A percentile compares a stretch with the other conserved stretches of the same genome.
Conservation (phyloP, 1,140 invertebrate species). For the Ostrea denselamellosa region DNA sequence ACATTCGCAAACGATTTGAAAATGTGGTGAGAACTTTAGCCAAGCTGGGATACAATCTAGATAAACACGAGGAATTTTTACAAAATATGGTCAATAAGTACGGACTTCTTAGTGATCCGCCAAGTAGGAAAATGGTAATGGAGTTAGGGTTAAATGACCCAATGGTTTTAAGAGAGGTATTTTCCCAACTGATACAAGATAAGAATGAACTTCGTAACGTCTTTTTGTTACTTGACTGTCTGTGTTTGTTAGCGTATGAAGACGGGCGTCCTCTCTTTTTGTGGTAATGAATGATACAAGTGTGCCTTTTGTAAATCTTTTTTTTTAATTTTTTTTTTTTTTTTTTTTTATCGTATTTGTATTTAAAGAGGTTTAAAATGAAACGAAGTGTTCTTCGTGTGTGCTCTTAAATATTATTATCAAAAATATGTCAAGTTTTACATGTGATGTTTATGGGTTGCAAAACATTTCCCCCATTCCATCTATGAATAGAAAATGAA, state of each 20-base stretch:
- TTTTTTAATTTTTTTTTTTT: too few relatives aligned
- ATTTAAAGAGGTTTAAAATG: too few relatives aligned
- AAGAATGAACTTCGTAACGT: slow-evolving; percentile 57
- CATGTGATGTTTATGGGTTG: too few relatives aligned
- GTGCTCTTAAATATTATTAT: too few relatives aligned
- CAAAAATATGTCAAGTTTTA: too few relatives aligned
- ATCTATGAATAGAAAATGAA: too few relatives aligned
- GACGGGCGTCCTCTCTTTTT: slow-evolving; percentile 66
- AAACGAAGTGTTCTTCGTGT: too few relatives aligned
- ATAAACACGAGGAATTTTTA: slow-evolving; percentile 62
- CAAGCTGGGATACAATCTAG: slow-evolving; percentile 60
- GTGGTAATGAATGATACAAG: slow-evolving; percentile 57
- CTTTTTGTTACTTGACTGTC: slow-evolving; percentile 66
- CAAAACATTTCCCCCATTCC: too few relatives aligned
- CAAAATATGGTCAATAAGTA: slow-evolving; percentile 70
- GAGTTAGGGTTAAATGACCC: slow-evolving; percentile 60
- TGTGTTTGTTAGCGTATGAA: slow-evolving; percentile 63
- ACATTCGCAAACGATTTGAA: slow-evolving; percentile 58
- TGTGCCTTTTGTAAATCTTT: too few relatives aligned
- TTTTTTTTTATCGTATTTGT: too few relatives aligned
- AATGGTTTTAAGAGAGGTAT: slow-evolving; percentile 55
- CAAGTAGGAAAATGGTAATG: slow-evolving; percentile 53
- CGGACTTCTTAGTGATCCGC: slow-evolving; percentile 64
- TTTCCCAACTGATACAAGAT: slow-evolving; percentile 56
- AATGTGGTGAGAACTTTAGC: slow-evolving; percentile 54